phyloP scores from a whole-genome alignment of 2,797 vertebrate genomes.

The Sebastes iracundus region DNA sequence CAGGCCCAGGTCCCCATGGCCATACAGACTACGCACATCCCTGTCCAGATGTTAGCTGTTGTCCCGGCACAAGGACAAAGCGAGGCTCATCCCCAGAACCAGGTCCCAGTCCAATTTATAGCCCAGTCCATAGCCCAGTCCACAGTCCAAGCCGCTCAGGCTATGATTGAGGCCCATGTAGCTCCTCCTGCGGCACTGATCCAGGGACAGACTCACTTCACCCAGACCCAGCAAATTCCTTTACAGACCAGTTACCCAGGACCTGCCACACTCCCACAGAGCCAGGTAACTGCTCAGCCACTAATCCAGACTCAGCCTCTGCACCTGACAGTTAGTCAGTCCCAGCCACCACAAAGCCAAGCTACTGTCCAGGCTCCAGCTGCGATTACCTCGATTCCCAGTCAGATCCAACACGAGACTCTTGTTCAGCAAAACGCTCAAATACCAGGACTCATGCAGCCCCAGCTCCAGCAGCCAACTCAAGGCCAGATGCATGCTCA shows the following conservation, averaged over 20 bases:
- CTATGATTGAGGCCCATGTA: slow-evolving; percentile 52
- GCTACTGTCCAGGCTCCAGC: slow-evolving; percentile 39
- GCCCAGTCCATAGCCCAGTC: slow-evolving; percentile 63
- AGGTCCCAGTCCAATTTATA: slow-evolving; percentile 64
- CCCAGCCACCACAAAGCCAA: slow-evolving; percentile 56
- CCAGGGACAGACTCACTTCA: slow-evolving; percentile 61
- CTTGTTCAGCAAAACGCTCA: slow-evolving; percentile 57
- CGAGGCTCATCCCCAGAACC: slow-evolving; percentile 61
- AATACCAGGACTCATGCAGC: slow-evolving; percentile 52
- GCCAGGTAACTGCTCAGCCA: slow-evolving; percentile 59
- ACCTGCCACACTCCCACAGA: slow-evolving; percentile 50
- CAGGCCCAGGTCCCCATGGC: slow-evolving; percentile 72
- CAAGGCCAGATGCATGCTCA: slow-evolving; percentile 61
- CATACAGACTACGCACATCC: slow-evolving; percentile 57
- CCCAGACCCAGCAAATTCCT: slow-evolving; percentile 69
- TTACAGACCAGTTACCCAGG: slow-evolving; percentile 67
- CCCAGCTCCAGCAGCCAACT: slow-evolving; percentile 60
- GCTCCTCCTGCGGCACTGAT: slow-evolving; percentile 38
- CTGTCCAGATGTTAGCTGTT: slow-evolving; percentile 54
- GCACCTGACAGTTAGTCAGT: slow-evolving; percentile 40
- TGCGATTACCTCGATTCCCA: slow-evolving; percentile 35
- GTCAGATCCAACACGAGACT: slow-evolving; percentile 60
- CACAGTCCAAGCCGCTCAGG: slow-evolving; percentile 45
- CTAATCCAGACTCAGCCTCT: slow-evolving; percentile 60
- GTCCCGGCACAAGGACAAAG: slow-evolving; percentile 56